Percentiles rank a stretch among this genome's conserved stretches.
Conservation (phyloP, 1,140 invertebrate species). For the Conus betulinus region DNA sequence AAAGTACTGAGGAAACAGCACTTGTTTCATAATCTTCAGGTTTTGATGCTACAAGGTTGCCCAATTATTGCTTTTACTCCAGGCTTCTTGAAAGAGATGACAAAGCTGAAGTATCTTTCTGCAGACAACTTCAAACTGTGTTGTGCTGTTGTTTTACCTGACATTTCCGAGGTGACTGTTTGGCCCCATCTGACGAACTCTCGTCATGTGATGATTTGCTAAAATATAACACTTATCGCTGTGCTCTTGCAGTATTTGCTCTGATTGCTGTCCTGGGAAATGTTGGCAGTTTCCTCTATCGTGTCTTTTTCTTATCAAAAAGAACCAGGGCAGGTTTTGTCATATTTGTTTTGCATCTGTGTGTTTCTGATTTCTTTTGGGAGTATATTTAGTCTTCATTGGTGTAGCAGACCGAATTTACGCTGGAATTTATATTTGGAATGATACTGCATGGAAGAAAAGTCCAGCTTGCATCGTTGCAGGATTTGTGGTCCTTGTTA, state of each 20-base stretch:
- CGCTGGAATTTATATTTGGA: conserved; percentile 57
- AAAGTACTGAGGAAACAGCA: too few relatives aligned
- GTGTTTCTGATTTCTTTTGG: conserved; percentile 67
- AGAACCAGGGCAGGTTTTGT: conserved; percentile 45
- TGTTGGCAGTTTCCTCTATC: conserved; percentile 49
- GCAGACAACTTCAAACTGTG: conserved; percentile 40
- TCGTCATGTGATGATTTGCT: conserved; percentile 58
- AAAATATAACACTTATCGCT: conserved; percentile 33
- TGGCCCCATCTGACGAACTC: conserved; percentile 41
- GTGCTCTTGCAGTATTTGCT: conserved; percentile 48
- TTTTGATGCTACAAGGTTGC: conserved; percentile 25
- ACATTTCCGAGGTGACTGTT: conserved; percentile 7
- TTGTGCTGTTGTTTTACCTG: conserved; percentile 41
- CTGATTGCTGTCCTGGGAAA: conserved; percentile 51
- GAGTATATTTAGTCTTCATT: conserved; percentile 58
- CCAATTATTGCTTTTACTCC: conserved; percentile 28
- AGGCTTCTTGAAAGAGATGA: conserved; percentile 30
- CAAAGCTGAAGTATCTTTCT: conserved; percentile 17
- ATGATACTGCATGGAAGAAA: conserved; percentile 56
- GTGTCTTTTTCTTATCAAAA: conserved; percentile 28
- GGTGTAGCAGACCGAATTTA: conserved; percentile 43
- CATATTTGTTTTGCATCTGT: conserved; percentile 63
- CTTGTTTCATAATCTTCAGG: not conserved
- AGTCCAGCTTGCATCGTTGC: conserved; percentile 56
- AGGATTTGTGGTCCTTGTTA: conserved; percentile 31